Evolutionary conservation across 2,113 vertebrate genomes (phyloP).

Genomic region (Sakesphorus luctuosus): DNA sequence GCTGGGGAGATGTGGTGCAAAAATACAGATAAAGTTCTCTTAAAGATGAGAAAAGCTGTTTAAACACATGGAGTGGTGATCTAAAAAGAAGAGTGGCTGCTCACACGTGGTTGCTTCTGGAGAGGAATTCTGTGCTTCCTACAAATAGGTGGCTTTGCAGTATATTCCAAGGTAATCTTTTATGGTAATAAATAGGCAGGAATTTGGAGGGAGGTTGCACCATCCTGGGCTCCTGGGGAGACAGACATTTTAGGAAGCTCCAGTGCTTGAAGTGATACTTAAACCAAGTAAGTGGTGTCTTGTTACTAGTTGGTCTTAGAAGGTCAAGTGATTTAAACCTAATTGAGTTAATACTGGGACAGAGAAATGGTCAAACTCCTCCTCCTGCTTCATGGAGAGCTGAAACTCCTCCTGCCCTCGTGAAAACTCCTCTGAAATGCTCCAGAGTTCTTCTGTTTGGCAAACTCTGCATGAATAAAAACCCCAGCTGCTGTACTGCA

Average conservation of each 20-base stretch:
- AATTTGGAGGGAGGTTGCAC: slow-evolving; percentile 5
- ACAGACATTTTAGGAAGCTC: slow-evolving; percentile 53
- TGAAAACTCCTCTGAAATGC: neutral
- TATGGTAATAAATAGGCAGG: slow-evolving; percentile 11
- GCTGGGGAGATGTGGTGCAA: neutral
- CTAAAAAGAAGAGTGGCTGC: neutral
- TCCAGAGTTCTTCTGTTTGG: neutral
- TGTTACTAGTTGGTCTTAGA: slow-evolving; percentile 20
- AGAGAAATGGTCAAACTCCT: neutral
- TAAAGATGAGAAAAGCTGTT: neutral
- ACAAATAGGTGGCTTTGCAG: neutral
- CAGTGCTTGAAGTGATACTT: neutral
- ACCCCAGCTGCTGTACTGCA: neutral
- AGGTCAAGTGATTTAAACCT: slow-evolving; percentile 22
- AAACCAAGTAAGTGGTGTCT: slow-evolving; percentile 17
- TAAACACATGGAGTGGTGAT: neutral
- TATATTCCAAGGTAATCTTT: neutral
- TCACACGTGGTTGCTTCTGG: neutral
- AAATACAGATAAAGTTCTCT: neutral
- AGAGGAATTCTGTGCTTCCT: neutral
- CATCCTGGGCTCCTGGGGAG: slow-evolving; percentile 12
- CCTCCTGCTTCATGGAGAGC: neutral
- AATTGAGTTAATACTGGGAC: neutral
- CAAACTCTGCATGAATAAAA: neutral
- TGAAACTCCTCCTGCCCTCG: neutral